Evolutionary conservation across 2,797 vertebrate genomes (phyloP).

Genomic region (Scarus forsteni): DNA sequence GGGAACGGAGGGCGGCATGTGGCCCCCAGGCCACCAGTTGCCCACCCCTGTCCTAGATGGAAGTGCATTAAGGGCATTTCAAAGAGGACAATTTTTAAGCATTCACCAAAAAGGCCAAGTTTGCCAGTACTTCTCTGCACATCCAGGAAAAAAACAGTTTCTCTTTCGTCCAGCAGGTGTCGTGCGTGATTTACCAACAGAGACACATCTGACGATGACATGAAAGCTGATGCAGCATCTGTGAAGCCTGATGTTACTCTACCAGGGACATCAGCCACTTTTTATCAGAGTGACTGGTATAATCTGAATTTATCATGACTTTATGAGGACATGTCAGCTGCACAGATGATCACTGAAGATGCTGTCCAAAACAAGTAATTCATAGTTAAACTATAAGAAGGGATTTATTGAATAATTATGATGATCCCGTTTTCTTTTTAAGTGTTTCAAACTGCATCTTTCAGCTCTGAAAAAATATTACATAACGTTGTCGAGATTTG

Average conservation of each 20-base stretch:
- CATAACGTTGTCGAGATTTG: no score
- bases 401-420: background rate
- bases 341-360: background rate
- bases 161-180: slow-evolving; percentile 68
- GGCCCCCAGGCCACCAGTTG: no score
- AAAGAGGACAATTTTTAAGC: no score
- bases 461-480: background rate
- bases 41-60: no score
- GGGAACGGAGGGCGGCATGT: no score
- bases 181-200: slow-evolving; percentile 35
- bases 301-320: background rate
- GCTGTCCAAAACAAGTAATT: background rate
- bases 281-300: background rate
- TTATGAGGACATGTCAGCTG: background rate
- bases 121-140: no score
- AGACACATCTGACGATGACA: background rate
- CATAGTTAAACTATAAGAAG: background rate
- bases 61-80: no score
- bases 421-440: background rate
- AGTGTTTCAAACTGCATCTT: background rate
- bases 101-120: no score
- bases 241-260: background rate
- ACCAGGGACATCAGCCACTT: background rate
- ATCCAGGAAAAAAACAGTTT: background rate
- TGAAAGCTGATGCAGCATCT: background rate